phyloP scores from a whole-genome alignment of 2,113 vertebrate genomes.

The Trichechus manatus region DNA sequence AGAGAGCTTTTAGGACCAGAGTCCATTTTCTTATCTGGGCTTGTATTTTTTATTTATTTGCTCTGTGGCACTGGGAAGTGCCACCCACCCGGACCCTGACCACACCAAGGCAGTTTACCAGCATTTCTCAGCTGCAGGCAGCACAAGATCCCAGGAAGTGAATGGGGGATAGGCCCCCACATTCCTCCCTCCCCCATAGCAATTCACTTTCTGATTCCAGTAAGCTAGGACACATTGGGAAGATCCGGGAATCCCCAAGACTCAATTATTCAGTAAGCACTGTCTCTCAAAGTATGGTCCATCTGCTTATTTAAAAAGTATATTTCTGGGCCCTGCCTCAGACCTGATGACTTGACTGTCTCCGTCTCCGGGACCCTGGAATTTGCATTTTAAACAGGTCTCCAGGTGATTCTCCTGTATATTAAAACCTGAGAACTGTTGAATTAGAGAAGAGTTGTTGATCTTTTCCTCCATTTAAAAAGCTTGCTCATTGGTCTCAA shows the following conservation, averaged over 20 bases:
- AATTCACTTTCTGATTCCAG: not conserved
- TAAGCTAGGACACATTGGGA: not conserved
- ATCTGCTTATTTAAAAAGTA: not conserved
- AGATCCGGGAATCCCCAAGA: not conserved
- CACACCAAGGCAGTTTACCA: not conserved
- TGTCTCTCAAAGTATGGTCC: not conserved
- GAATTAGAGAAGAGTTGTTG: not conserved
- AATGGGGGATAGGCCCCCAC: not conserved
- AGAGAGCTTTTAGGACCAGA: not conserved
- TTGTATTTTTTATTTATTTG: conserved; percentile 54
- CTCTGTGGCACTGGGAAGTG: not conserved
- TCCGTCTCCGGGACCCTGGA: not conserved
- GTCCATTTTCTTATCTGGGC: conserved; percentile 42
- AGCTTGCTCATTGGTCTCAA: not conserved
- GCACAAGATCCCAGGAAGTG: not conserved
- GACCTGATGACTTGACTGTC: not conserved
- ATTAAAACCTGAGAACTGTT: not conserved
- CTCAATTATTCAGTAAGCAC: not conserved
- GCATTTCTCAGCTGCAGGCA: not conserved
- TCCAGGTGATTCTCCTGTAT: not conserved
- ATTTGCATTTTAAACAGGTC: not conserved
- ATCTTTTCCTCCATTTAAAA: not conserved
- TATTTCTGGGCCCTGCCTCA: not conserved
- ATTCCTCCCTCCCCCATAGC: not conserved
- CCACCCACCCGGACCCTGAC: not conserved